Evolutionary conservation across 2,888 invertebrate species (phyloP).

Genomic region (Dolichopus griseipennis): DNA sequence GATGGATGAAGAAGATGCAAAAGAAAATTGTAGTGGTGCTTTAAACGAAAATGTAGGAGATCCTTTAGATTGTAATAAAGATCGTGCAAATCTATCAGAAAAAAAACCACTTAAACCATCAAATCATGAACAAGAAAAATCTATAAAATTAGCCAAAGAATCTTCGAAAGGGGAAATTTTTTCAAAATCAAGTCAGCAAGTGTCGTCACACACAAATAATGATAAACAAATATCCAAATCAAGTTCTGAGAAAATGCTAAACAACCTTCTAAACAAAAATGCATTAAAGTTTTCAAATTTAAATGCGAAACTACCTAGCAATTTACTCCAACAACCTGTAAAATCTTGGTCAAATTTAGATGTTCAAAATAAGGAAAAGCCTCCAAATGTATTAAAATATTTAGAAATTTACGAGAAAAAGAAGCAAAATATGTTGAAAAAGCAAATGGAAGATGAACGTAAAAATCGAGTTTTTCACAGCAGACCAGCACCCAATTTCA

Average conservation of each 20-base stretch:
- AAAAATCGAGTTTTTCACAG: constrained; percentile 37
- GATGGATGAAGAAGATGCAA: neutral
- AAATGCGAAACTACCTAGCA: constrained; percentile 14
- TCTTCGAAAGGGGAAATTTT: neutral
- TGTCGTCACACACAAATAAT: neutral
- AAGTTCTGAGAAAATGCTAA: neutral
- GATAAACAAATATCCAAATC: neutral
- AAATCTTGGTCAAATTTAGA: constrained; percentile 8
- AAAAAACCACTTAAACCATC: constrained; percentile 9
- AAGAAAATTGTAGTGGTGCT: neutral
- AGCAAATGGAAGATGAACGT: constrained; percentile 32
- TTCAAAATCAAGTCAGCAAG: neutral
- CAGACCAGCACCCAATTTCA: constrained; percentile 36
- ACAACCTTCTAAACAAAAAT: constrained; percentile 11
- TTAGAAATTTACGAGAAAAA: constrained; percentile 34
- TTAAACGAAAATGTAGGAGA: neutral
- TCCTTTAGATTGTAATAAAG: neutral
- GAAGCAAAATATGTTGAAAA: constrained; percentile 26
- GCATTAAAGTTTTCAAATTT: neutral
- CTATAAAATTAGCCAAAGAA: neutral
- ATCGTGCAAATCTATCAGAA: neutral
- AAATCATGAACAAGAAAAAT: constrained; percentile 8
- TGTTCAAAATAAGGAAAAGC: constrained; percentile 11
- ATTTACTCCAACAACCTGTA: constrained; percentile 14
- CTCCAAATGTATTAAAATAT: constrained; percentile 32